Conservation (phyloP, 2,113 vertebrate genomes). For the Bettongia penicillata region DNA sequence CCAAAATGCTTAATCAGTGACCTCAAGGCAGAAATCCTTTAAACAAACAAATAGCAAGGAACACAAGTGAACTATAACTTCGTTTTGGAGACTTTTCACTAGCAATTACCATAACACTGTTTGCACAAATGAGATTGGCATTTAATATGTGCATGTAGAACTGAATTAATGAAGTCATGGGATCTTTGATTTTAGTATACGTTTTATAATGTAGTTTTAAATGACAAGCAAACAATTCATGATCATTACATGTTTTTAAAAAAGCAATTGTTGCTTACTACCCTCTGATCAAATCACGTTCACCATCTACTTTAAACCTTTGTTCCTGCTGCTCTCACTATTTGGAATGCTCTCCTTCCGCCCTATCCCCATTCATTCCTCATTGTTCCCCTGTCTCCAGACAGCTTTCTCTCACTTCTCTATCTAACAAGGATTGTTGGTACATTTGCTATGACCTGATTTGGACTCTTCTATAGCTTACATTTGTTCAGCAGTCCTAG, state of each 20-base stretch:
- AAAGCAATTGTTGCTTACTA: neutral
- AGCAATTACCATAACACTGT: neutral
- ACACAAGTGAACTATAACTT: neutral
- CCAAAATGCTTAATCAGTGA: neutral
- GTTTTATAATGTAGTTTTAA: neutral
- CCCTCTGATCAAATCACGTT: neutral
- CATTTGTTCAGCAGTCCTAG: neutral
- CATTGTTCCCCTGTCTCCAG: neutral
- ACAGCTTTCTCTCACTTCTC: neutral
- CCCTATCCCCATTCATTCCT: neutral
- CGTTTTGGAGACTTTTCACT: neutral
- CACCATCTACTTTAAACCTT: neutral
- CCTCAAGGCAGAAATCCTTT: neutral
- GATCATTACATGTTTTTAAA: neutral
- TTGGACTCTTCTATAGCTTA: neutral
- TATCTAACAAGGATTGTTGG: neutral
- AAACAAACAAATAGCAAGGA: neutral
- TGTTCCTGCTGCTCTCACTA: neutral
- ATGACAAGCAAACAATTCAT: neutral
- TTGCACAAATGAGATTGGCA: neutral
- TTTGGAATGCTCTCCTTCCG: neutral
- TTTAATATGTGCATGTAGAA: neutral
- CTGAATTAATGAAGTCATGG: neutral
- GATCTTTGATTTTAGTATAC: neutral
- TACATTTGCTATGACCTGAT: neutral